A percentile compares a stretch with the other conserved stretches of the same genome.
Evolutionary conservation across 2,888 invertebrate genomes (phyloP).

Genomic region (Stenodema calcarata): DNA sequence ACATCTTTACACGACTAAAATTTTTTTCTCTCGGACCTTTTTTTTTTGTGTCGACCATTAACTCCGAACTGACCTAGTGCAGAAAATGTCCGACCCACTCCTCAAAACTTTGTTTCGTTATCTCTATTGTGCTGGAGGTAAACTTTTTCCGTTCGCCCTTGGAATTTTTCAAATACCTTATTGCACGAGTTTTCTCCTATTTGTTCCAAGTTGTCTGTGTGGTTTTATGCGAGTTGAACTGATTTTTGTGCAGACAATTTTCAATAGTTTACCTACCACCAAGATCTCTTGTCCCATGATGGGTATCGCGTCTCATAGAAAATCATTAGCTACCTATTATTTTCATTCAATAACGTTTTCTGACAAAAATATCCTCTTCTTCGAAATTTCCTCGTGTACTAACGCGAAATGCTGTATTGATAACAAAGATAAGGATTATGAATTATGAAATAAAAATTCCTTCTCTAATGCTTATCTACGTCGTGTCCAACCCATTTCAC

Average conservation of each 20-base stretch:
- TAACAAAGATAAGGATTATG: neutral
- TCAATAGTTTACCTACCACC: no score
- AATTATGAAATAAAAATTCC: no score
- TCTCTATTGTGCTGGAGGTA: constrained; percentile 30
- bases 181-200: neutral
- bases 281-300: neutral
- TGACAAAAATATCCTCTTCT: no score
- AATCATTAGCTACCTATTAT: neutral
- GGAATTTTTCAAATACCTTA: constrained; percentile 19
- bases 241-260: neutral
- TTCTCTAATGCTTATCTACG: no score
- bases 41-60: constrained; percentile 40
- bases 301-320: neutral
- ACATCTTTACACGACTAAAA: neutral
- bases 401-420: neutral
- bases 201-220: neutral
- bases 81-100: constrained; percentile 49
- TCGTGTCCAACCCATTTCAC: no score
- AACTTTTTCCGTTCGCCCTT: constrained; percentile 31
- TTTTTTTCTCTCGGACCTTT: neutral
- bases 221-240: neutral
- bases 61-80: constrained; percentile 47
- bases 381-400: neutral
- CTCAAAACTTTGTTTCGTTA: constrained; percentile 42
- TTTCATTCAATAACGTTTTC: no score